Percentiles rank a stretch among this genome's conserved stretches.
Evolutionary conservation across 2,888 invertebrate genomes (phyloP).

Genomic region (Alcis repandata): DNA sequence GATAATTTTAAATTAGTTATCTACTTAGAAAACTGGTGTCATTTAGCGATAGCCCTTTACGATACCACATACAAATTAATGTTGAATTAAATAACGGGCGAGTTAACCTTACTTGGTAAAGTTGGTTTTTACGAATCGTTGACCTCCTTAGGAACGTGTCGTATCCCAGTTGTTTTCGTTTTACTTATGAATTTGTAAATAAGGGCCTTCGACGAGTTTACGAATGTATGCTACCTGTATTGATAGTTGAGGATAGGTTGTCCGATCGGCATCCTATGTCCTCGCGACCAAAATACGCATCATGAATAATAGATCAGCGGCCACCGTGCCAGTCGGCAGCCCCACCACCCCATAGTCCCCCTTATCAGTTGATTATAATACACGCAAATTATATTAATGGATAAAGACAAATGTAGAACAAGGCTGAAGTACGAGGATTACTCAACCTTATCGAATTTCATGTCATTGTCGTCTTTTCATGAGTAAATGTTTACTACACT

Average conservation of each 20-base stretch:
- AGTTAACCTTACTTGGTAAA: slow-evolving; percentile 48
- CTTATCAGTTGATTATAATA: slow-evolving; percentile 67
- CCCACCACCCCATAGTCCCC: slow-evolving; percentile 63
- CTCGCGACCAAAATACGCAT: slow-evolving; percentile 83
- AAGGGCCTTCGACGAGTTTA: slow-evolving; percentile 59
- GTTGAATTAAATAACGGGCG: slow-evolving; percentile 48
- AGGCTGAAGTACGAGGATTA: slow-evolving; percentile 42
- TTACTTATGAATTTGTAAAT: slow-evolving; percentile 63
- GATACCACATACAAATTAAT: slow-evolving; percentile 28
- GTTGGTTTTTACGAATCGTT: slow-evolving; percentile 43
- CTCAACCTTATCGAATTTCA: slow-evolving; percentile 42
- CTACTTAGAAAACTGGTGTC: slow-evolving; percentile 63
- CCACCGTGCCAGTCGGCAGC: slow-evolving; percentile 37
- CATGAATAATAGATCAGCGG: slow-evolving; percentile 78
- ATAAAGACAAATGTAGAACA: slow-evolving; percentile 42
- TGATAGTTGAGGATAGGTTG: slow-evolving; percentile 56
- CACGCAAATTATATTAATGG: slow-evolving; percentile 48
- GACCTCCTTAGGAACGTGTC: slow-evolving; percentile 50
- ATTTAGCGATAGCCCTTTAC: slow-evolving; percentile 45
- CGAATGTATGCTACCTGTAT: slow-evolving; percentile 49
- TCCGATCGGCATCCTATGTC: slow-evolving; percentile 58
- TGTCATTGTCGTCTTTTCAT: slow-evolving; percentile 42
- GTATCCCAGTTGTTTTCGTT: slow-evolving; percentile 52
- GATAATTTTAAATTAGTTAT: slow-evolving; percentile 65
- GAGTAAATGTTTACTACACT: slow-evolving; percentile 35